Percentiles rank a stretch among this genome's conserved stretches.
Evolutionary conservation across 1,140 invertebrate genomes (phyloP).

Genomic region (Orchestia grillus): DNA sequence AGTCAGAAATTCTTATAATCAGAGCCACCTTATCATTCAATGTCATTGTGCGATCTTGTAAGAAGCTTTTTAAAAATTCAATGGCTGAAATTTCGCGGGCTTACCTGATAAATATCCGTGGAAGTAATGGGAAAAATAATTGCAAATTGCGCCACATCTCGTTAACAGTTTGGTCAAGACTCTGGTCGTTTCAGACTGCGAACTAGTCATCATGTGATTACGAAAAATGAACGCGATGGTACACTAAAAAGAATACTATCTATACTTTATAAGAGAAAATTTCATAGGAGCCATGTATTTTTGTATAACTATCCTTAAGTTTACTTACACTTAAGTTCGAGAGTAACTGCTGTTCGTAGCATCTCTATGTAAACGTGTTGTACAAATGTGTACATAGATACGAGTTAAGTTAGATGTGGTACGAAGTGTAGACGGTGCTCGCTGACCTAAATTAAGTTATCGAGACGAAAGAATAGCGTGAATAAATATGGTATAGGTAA

Average conservation of each 20-base stretch:
- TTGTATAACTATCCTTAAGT: slow-evolving; percentile 51
- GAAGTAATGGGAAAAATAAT: neutral
- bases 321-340: slow-evolving; percentile 30
- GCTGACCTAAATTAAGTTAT: slow-evolving; percentile 16
- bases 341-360: neutral
- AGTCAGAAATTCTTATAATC: neutral
- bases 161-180: slow-evolving; percentile 48
- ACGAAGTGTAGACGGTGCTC: neutral
- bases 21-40: neutral
- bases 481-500: neutral
- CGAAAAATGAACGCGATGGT: slow-evolving; percentile 40
- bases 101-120: neutral
- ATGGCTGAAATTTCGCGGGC: neutral
- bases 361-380: slow-evolving; percentile 4
- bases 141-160: neutral
- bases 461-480: neutral
- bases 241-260: slow-evolving; percentile 51
- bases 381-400: slow-evolving; percentile 47
- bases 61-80: neutral
- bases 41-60: neutral
- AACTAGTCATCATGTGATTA: slow-evolving; percentile 54
- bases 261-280: slow-evolving; percentile 51
- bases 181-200: slow-evolving; percentile 48
- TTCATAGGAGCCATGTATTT: slow-evolving; percentile 42
- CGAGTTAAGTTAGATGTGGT: slow-evolving; percentile 21